Evolutionary conservation across 2,888 invertebrate species (phyloP), one percentile per base, ranked within the genome.

Genomic region (Stenodera caucasica): DNA sequence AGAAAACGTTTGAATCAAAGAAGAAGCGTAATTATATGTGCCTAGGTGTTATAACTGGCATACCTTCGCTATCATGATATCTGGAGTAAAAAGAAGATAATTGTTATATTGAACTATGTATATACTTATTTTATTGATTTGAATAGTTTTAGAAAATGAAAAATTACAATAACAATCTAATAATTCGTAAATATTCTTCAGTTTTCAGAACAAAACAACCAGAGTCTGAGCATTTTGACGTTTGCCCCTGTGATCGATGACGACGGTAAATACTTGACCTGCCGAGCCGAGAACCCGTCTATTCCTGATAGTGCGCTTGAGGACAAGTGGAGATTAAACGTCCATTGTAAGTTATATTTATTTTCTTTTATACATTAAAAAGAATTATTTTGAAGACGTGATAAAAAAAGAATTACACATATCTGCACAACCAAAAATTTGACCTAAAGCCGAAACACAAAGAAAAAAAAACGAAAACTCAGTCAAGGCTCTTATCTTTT

Each of bases 201-300:
- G 92, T 91, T 90, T 81, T 87, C 90, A 52, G 89, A 91, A 80
- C 86, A 86, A 75, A 90, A 91, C 84, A 92, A 92, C 84, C 89
- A 89, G 78, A 92, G 89, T 62, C 83, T 92, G 72, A 94, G 93
- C 82, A 90, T 93, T 75, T 84, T 94, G 72, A 90, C 89, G 72
- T 89, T 92, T 79, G 88, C 89, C 70, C 94, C 94, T 60, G 86
- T 86, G 71, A 90, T 92, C 73, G 92, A 93, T 75, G 94, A 94
- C 82, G 92, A 94, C 79, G 93, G 93, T 72, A 92, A 92, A 83
- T 90, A 90, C 84, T 86, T 94, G 81, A 91, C 91, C 69, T 94
- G 94, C 81, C 86, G 92, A 71, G 91, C 92, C 54, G 93, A 93
- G 82, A 94, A 94, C 85, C 91, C 91, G 78, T 87, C 86, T 81